phyloP scores from a whole-genome alignment of 2,888 invertebrate species.

The Aphrophora alni region DNA sequence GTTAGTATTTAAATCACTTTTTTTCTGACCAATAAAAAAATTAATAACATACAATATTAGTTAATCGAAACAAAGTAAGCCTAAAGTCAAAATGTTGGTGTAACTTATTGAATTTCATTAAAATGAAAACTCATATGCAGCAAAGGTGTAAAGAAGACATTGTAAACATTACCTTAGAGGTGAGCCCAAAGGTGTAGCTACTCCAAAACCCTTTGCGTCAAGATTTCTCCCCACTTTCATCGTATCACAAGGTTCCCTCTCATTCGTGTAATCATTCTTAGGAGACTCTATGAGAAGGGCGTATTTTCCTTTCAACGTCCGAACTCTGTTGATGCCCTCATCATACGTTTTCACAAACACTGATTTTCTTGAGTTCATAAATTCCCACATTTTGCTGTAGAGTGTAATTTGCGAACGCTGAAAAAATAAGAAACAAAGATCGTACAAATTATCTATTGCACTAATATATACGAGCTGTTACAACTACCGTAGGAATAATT shows the following conservation, averaged over 20 bases:
- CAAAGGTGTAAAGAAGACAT: no score
- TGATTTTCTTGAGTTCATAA: constrained; percentile 85
- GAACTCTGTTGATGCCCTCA: constrained; percentile 80
- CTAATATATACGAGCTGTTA: no score
- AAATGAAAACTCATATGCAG: no score
- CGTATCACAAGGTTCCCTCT: constrained; percentile 91
- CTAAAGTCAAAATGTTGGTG: no score
- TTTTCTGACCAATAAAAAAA: no score
- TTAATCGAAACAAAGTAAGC: no score
- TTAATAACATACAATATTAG: no score
- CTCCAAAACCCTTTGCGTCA: constrained; percentile 90
- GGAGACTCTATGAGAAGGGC: constrained; percentile 79
- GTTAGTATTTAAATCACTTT: no score
- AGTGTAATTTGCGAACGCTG: constrained; percentile 86
- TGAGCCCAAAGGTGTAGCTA: constrained; percentile 92
- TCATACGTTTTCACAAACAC: constrained; percentile 83
- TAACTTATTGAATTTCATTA: no score
- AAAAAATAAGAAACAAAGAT: constrained; percentile 38
- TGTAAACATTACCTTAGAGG: constrained; percentile 75
- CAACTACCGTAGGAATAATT: no score
- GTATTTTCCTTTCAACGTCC: constrained; percentile 82
- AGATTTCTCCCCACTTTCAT: constrained; percentile 90
- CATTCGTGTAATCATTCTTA: constrained; percentile 84
- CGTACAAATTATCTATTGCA: no score
- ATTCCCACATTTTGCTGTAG: constrained; percentile 93